Base-by-base conservation (phyloP, 2,113 vertebrate genomes). In the Vulpes ferrilata region DNA sequence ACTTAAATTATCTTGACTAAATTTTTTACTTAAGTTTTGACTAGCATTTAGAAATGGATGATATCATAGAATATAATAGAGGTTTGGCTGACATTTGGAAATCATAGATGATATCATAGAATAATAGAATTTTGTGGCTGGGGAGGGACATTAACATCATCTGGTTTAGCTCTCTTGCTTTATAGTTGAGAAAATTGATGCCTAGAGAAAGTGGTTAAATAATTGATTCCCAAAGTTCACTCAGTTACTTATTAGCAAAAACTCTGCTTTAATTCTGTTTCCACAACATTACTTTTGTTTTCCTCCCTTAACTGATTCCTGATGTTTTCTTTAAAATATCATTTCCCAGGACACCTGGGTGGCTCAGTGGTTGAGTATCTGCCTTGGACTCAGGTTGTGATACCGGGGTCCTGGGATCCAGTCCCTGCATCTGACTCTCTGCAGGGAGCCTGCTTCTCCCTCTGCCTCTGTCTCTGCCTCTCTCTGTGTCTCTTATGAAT, bases 161-260 rank as follows among this genome's bases (percentile, higher is more conserved):
- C 79, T 98, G 89, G 76, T 96, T 85, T 93, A 90, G 62, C 59
- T 93, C 62, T 25, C 88, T 93, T 91, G 86, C 96, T 90, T 90
- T 86, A 78, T 59, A 93, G 80, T 96, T 90, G 78, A 93, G 88
- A 93, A 98, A 90, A 92, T 73, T 97, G 93, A 94, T 97, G 84
- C 30, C 71, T 97, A 55, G 59, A 93, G 81, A 98, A 60, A 53
- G 32, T 83, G 73, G 74, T 89, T 96, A 90, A 91, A 51, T 86
- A 82, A 89, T 79, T 91, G 78, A 67, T 93, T 73, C 78, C 11
- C 65, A 94, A 5, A 84, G 59, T 22, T 87, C 59, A 79, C 48
- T 92, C 25, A 84, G 62, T 71, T 81, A 43, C 71, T 85, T 92
- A 64, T 32, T 85, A 73, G 62, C 64, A 84, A 71, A 90, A 90